These are phyloP conservation scores for Triplophysa siluroides DNA, from an alignment of 2,113 vertebrate species.

Conservation along the genomic window DNA sequence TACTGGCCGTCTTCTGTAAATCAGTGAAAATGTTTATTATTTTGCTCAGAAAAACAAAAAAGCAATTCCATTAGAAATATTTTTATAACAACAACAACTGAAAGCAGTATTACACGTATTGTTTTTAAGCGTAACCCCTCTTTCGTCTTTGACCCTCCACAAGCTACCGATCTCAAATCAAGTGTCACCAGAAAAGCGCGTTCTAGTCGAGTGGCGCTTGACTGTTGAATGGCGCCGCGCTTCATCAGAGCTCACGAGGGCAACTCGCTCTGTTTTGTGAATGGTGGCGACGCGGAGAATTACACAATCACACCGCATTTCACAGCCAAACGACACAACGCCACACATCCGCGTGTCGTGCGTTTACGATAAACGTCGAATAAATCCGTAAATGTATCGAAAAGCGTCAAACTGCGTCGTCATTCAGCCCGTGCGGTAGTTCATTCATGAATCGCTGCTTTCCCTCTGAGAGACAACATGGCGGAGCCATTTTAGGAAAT, in stretches of 20 bases:
- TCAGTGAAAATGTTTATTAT: no score
- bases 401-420: not conserved
- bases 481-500: slow-evolving; percentile 87
- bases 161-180: no score
- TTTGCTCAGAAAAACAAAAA: no score
- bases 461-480: slow-evolving; percentile 75
- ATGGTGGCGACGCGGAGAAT: slow-evolving; percentile 24
- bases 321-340: not conserved
- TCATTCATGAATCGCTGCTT: slow-evolving; percentile 80
- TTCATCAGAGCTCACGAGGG: slow-evolving; percentile 33
- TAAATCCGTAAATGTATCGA: not conserved
- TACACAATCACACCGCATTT: not conserved
- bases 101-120: no score
- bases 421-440: slow-evolving; percentile 61
- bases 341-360: not conserved
- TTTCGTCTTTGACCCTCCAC: no score
- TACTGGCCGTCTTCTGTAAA: no score
- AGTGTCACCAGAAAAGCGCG: no score
- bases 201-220: not conserved
- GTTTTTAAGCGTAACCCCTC: no score
- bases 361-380: not conserved
- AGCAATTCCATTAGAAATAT: no score
- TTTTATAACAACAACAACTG: no score
- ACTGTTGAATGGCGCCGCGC: not conserved
- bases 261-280: slow-evolving; percentile 29